phyloP scores from a whole-genome alignment of 2,113 vertebrate genomes.

The Meriones unguiculatus region DNA sequence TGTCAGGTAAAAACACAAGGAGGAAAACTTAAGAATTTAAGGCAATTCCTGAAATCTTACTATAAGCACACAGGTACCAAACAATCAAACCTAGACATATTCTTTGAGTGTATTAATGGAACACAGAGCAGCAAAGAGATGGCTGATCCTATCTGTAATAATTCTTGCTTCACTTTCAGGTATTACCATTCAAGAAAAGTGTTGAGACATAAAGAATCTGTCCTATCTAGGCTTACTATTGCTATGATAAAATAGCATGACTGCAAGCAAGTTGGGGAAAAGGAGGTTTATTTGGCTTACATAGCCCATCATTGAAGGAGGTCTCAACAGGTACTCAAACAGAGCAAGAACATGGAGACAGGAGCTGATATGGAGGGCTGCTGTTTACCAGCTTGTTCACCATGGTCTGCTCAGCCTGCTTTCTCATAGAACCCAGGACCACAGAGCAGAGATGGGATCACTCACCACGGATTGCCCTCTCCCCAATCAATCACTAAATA shows the following conservation, averaged over 20 bases:
- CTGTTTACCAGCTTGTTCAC: not conserved
- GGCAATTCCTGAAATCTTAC: constrained; percentile 26
- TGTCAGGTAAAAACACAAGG: not conserved
- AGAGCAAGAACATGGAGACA: not conserved
- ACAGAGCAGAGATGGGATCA: not conserved
- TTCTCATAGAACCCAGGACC: not conserved
- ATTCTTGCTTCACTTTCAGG: constrained; percentile 7
- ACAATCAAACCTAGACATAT: not conserved
- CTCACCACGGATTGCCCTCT: not conserved
- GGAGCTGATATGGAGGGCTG: not conserved
- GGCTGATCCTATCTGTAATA: not conserved
- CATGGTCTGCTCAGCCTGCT: not conserved
- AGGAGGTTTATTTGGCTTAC: not conserved
- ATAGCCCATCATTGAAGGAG: not conserved
- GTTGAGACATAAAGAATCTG: not conserved
- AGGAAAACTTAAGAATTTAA: constrained; percentile 15
- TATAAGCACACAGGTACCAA: not conserved
- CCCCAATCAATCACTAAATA: not conserved
- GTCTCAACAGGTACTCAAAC: not conserved
- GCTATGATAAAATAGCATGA: not conserved
- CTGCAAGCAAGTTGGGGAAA: not conserved
- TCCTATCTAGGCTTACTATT: not conserved
- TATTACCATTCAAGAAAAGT: not conserved
- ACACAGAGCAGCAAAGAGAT: not conserved
- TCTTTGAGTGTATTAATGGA: not conserved